Evolutionary conservation across 2,113 vertebrate species (phyloP).

Genomic region (Emydura subglobosa): DNA sequence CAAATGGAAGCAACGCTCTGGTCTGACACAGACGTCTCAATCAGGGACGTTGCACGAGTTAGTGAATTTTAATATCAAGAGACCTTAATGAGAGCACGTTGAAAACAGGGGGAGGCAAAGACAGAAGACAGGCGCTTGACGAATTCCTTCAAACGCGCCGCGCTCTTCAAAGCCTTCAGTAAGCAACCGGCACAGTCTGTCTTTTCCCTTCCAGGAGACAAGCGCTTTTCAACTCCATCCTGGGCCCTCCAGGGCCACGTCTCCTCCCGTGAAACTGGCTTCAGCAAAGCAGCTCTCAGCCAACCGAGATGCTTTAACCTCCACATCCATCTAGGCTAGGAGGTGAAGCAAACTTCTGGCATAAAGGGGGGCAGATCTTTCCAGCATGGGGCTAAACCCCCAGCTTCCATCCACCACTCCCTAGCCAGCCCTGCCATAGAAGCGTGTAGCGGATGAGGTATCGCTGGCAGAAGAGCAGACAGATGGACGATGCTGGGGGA

Average conservation of each 20-base stretch:
- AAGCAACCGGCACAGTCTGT: neutral
- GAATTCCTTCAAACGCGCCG: neutral
- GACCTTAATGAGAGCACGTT: neutral
- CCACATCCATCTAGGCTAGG: too few species aligned
- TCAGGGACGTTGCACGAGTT: neutral
- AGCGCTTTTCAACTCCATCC: neutral
- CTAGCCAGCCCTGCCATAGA: too few species aligned
- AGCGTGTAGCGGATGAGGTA: too few species aligned
- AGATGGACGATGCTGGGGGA: too few species aligned
- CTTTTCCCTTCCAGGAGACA: neutral
- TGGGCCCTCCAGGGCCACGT: neutral
- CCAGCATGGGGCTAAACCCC: too few species aligned
- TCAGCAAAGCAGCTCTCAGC: too few species aligned
- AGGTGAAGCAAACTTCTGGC: too few species aligned
- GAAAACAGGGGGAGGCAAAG: neutral
- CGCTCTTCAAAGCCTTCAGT: neutral
- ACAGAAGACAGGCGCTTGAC: rapidly evolving
- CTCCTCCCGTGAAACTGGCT: neutral
- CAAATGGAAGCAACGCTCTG: neutral
- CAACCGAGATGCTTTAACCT: too few species aligned
- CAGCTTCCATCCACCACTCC: too few species aligned
- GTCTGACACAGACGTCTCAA: neutral
- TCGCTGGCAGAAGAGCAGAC: too few species aligned
- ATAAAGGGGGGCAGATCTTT: too few species aligned
- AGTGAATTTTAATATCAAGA: neutral